Percentiles rank a stretch among this genome's conserved stretches.
Conservation (phyloP, 2,888 invertebrate genomes). For the Clistopyga incitator region DNA sequence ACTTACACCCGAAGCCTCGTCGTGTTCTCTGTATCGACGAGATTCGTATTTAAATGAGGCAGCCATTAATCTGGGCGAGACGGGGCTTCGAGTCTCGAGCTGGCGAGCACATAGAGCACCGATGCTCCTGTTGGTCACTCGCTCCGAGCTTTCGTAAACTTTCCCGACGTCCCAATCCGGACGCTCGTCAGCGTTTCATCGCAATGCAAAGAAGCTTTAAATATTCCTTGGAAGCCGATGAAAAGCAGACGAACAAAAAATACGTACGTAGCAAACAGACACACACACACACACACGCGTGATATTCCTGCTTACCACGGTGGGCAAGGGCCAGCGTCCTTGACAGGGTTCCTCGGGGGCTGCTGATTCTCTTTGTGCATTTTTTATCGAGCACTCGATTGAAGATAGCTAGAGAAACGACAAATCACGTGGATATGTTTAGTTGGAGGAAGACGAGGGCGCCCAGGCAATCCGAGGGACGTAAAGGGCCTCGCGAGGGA, state of each 20-base stretch:
- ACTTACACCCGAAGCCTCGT: conserved; percentile 57
- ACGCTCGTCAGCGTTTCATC: conserved; percentile 80
- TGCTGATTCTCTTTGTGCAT: conserved; percentile 64
- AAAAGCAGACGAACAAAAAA: conserved; percentile 57
- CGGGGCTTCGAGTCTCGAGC: conserved; percentile 78
- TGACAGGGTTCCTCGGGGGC: conserved; percentile 39
- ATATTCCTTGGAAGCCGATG: conserved; percentile 70
- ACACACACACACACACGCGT: no score
- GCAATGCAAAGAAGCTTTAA: conserved; percentile 73
- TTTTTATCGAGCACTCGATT: conserved; percentile 61
- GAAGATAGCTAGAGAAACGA: conserved; percentile 55
- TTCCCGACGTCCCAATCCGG: conserved; percentile 72
- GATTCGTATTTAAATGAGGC: conserved; percentile 85
- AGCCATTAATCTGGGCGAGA: conserved; percentile 82
- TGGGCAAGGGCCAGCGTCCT: conserved; percentile 51
- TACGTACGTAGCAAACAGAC: conserved; percentile 26
- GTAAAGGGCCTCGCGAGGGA: conserved; percentile 37
- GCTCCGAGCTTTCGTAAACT: conserved; percentile 66
- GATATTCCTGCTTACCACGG: conserved; percentile 53
- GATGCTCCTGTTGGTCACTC: conserved; percentile 47
- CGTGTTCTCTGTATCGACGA: conserved; percentile 80
- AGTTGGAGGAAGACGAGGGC: conserved; percentile 23
- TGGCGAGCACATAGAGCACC: conserved; percentile 64
- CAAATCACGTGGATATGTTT: conserved; percentile 39
- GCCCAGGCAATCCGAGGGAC: conserved; percentile 32